phyloP scores from a whole-genome alignment of 2,888 invertebrate genomes.

The Flexamia atlantica region DNA sequence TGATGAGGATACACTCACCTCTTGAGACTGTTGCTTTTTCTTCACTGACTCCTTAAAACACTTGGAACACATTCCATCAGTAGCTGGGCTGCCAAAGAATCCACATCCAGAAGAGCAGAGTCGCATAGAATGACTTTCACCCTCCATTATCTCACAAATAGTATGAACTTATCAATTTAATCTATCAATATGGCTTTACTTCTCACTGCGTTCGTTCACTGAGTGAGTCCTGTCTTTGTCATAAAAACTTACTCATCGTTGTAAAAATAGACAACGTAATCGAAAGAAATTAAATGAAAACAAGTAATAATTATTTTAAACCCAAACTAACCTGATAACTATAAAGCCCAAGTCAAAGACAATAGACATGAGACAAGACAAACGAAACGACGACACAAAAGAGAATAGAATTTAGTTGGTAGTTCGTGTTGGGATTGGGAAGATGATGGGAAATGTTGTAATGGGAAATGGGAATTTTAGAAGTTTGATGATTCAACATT shows the following conservation, averaged over 20 bases:
- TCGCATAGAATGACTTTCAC: conserved; percentile 98
- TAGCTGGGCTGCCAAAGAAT: conserved; percentile 98
- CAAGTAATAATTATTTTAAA: neutral
- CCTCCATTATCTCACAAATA: conserved; percentile 86
- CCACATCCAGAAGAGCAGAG: conserved; percentile 99
- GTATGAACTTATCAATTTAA: neutral
- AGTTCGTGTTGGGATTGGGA: too few species aligned
- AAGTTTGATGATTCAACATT: too few species aligned
- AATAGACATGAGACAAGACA: too few species aligned
- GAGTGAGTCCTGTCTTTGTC: neutral
- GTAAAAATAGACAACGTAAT: neutral
- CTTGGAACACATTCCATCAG: conserved; percentile 98
- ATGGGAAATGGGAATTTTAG: too few species aligned
- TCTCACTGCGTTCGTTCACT: neutral
- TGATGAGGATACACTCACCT: conserved; percentile 77
- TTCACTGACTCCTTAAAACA: conserved; percentile 98
- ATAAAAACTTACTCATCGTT: neutral
- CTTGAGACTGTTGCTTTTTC: conserved; percentile 94
- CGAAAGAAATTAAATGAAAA: neutral
- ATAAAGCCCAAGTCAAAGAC: neutral
- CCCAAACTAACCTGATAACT: conserved; percentile 1
- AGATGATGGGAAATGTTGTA: too few species aligned
- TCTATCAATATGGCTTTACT: conserved; percentile 28
- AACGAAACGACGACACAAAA: too few species aligned
- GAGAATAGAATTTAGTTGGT: too few species aligned